These are phyloP conservation scores for Drosophila paranaensis DNA, from an alignment of 2,888 invertebrate species.

Conservation along the genomic window DNA sequence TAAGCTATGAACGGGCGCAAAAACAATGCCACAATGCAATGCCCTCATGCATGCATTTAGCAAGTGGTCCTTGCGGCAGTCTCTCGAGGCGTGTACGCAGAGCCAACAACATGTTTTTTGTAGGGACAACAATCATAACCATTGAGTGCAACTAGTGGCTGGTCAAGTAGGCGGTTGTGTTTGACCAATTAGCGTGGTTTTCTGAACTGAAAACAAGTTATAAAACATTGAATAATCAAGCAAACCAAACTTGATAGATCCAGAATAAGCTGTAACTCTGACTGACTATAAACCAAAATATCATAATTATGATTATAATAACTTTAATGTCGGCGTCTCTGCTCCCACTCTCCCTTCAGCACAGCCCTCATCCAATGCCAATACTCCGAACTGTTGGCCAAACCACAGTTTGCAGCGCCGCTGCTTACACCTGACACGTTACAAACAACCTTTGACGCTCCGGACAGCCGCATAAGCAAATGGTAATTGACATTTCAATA, in stretches of 20 bases:
- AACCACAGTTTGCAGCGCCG: background rate
- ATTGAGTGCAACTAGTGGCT: background rate
- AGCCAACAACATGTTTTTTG: background rate
- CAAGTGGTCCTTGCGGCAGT: constrained; percentile 6
- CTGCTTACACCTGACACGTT: constrained; percentile 14
- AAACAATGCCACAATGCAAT: constrained; percentile 4
- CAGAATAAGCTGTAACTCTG: background rate
- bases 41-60: constrained; percentile 1
- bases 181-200: constrained; percentile 11
- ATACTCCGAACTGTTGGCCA: too few species aligned
- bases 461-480: constrained; percentile 42
- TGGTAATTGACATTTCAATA: constrained; percentile 69
- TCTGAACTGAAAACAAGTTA: too few species aligned
- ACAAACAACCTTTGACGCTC: constrained; percentile 25
- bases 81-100: background rate
- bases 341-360: too few species aligned
- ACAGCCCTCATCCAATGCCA: too few species aligned
- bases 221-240: background rate
- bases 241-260: background rate
- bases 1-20: background rate
- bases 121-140: background rate
- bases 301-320: background rate
- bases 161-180: background rate
- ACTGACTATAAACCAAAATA: background rate
- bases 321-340: too few species aligned